These are phyloP conservation scores for Acleris holmiana DNA, from an alignment of 2,888 invertebrate species.

Conservation along the genomic window DNA sequence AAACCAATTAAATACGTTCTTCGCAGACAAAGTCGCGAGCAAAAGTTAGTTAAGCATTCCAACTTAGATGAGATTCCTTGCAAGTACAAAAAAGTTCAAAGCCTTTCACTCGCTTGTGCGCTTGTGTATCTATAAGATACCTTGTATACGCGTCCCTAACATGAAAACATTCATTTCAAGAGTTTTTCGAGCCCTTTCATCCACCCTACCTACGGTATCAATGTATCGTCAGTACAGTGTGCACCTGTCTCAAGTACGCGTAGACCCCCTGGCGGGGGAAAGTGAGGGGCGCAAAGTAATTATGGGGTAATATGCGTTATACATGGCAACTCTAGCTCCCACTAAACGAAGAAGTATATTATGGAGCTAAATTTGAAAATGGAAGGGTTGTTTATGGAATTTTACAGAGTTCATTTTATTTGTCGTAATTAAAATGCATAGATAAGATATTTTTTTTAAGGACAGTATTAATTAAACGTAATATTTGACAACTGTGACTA, in stretches of 20 bases:
- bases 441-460: no score
- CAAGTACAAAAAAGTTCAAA: slow-evolving; percentile 8
- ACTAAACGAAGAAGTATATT: slow-evolving; percentile 28
- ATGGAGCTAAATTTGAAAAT: background rate
- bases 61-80: background rate
- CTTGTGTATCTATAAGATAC: background rate
- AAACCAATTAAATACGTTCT: no score
- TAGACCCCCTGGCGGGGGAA: slow-evolving; percentile 52
- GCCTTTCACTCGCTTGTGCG: slow-evolving; percentile 12
- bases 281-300: slow-evolving; percentile 68
- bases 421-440: background rate
- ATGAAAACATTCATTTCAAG: slow-evolving; percentile 25
- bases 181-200: slow-evolving; percentile 16
- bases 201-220: slow-evolving; percentile 45
- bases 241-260: slow-evolving; percentile 58
- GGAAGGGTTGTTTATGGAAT: slow-evolving; percentile 4
- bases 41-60: no score
- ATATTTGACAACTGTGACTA: no score
- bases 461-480: no score
- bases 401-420: slow-evolving; percentile 13
- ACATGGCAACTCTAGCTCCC: slow-evolving; percentile 35
- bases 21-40: background rate
- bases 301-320: slow-evolving; percentile 70
- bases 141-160: slow-evolving; percentile 1
- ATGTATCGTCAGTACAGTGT: slow-evolving; percentile 43